Evolutionary conservation across 2,113 vertebrate species (phyloP).

Genomic region (Trematocara zebra): DNA sequence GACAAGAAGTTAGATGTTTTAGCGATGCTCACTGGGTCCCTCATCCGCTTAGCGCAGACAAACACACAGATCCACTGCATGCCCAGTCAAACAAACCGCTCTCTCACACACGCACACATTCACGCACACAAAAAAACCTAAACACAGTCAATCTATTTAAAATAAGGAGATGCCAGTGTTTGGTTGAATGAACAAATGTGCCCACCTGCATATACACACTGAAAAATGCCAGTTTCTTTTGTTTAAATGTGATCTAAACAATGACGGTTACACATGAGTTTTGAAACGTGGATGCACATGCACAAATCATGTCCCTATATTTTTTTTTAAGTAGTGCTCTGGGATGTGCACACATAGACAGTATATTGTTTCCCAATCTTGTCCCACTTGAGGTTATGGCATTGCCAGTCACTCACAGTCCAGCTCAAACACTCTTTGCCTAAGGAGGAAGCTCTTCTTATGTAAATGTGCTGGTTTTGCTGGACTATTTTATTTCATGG

Average conservation of each 20-base stretch:
- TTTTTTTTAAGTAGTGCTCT: not conserved
- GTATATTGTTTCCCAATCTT: not conserved
- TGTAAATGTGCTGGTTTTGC: slow-evolving; percentile 33
- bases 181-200: not conserved
- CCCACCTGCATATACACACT: not conserved
- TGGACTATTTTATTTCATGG: slow-evolving; percentile 22
- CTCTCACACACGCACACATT: not conserved
- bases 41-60: slow-evolving; percentile 44
- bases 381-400: slow-evolving; percentile 7
- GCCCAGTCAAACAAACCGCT: not conserved
- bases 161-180: not conserved
- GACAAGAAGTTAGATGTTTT: slow-evolving; percentile 75
- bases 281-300: not conserved
- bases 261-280: not conserved
- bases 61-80: slow-evolving; percentile 15
- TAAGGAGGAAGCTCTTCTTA: slow-evolving; percentile 13
- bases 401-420: not conserved
- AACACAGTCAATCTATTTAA: not conserved
- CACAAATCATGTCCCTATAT: not conserved
- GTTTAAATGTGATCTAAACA: not conserved
- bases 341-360: not conserved
- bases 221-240: not conserved
- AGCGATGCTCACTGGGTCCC: slow-evolving; percentile 68
- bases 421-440: slow-evolving; percentile 20
- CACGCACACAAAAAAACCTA: not conserved